Base-by-base conservation (phyloP, 2,888 invertebrate species). In the Melipona beecheii region DNA sequence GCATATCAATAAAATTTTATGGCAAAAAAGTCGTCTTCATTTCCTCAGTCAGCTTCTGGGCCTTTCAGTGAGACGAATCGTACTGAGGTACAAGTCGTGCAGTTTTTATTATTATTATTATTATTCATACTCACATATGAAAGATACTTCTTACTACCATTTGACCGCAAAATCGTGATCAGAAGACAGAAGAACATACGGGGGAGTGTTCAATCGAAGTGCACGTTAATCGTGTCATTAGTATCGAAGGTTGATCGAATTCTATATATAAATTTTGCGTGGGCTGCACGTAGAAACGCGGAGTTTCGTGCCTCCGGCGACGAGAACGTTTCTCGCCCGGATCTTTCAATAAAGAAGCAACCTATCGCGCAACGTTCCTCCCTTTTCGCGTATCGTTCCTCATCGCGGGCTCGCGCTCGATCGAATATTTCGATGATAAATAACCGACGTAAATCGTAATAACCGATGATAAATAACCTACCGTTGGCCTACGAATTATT, bases 191-290 rank as follows among this genome's bases (percentile, higher is more conserved):
- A 31, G 21, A 11, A 2, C 2, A 19, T 4, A 13, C 15, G 21
- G 13, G 31, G 31, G 13, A 13, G 21, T 13, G 36, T 31, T 13
- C 4, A 19, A 64, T 5, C 19, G 11, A 19, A 21, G 31, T 5
- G 5, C 21, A 5, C 21, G 31, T 36, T 64, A 64, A 64, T 71
- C 43, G 43, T 75, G 74, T 71, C 58, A 50, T 77, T 74, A 64
- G 49, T 43, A 68, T 58, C 75, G 77, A 69, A 81, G 77, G 68
- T 81, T 79, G 81, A 82, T 75, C 69, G 72, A 31, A 56, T 49
- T 66, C 74, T 78, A 65, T 69, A 62, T 78, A 71, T 72, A 75
- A 49, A 68, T 52, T n/a, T 17, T 49, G 27, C 27, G 60, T 72
- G 52, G 60, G 36, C 6, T 52, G 43, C 64, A n/a, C 49, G 81